Base-by-base conservation (phyloP, 2,113 vertebrate species). In the Sclerurus mexicanus region DNA sequence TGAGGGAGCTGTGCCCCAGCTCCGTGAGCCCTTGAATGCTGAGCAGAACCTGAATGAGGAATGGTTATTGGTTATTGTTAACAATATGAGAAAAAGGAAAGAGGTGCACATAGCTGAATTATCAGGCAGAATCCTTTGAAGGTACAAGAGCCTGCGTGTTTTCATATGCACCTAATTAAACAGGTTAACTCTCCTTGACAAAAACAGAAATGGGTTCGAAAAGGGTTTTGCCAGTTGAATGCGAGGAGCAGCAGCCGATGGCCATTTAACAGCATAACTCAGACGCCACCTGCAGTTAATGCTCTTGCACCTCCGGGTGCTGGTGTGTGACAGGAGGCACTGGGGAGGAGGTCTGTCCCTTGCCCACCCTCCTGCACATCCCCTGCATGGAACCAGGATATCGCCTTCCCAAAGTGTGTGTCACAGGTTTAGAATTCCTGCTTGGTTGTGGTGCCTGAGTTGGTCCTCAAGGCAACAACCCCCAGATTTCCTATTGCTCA, bases 91-190 rank as follows among this genome's bases (percentile, higher is more conserved):
- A 18, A 11, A 1, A 58, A 14, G 33, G 12, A 39, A 37, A 3
- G 59, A 82, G 55, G 66, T 73, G 66, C 53, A 62, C 56, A 78
- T 62, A 62, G 58, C 82, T 92, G 72, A 92, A 93, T 71, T 67
- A 90, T 47, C 55, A 89, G 69, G 47, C 76, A 67, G 81, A 88
- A 92, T 83, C 39, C 83, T 89, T 78, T 77, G 49, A 35, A 77
- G 79, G 86, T 90, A 90, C 59, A 94, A 94, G 94, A 93, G 63
- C 28, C 76, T 35, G 42, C 73, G 31, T 84, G 83, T 95, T 95
- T 96, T 95, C 76, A 86, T 81, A 39, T 39, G 59, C 73, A 84
- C 83, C 68, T 96, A 93, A 96, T 95, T 95, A 95, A 92, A 90
- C 62, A 67, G 76, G 80, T 4, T 27, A 78, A 68, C 79, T 90